phyloP scores from a whole-genome alignment of 2,113 vertebrate genomes.

The Psilopogon haemacephalus region DNA sequence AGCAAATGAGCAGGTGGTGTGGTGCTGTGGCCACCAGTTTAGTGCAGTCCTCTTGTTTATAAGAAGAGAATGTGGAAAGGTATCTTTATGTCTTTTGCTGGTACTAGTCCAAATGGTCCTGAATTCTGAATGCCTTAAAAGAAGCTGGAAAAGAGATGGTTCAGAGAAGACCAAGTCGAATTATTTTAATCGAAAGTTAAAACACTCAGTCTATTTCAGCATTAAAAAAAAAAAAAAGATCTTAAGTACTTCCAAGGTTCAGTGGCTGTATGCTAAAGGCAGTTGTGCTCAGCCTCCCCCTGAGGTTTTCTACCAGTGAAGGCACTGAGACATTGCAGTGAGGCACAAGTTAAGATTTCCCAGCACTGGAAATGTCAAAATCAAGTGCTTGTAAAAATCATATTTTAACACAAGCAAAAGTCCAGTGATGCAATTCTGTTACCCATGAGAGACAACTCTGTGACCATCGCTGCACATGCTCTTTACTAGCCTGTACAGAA shows the following conservation, averaged over 20 bases:
- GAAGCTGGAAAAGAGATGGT: neutral
- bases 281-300: neutral
- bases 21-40: neutral
- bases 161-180: neutral
- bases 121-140: neutral
- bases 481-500: neutral
- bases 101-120: neutral
- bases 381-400: neutral
- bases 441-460: neutral
- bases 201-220: neutral
- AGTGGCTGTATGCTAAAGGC: neutral
- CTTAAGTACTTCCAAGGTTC: neutral
- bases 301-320: neutral
- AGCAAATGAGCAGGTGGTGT: neutral
- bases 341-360: neutral
- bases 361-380: neutral
- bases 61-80: neutral
- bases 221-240: neutral
- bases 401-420: neutral
- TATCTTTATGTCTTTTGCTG: neutral
- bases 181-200: neutral
- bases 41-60: neutral
- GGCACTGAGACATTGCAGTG: neutral
- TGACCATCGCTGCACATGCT: neutral
- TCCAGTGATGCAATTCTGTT: neutral